phyloP scores from a whole-genome alignment of 2,888 invertebrate species.

The Crepidodera aurea region DNA sequence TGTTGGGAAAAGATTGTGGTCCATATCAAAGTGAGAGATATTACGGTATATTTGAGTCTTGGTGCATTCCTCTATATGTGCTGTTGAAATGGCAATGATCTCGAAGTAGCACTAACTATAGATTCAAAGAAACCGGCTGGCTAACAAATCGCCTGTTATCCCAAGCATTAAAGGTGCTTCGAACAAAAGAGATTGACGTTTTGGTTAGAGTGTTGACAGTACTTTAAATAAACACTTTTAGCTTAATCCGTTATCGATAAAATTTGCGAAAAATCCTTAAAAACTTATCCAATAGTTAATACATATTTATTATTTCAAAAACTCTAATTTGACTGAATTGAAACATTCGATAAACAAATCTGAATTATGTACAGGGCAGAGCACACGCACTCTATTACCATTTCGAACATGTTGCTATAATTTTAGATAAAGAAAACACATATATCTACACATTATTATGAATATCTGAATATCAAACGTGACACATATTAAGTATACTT shows the following conservation, averaged over 20 bases:
- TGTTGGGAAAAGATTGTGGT: too few relatives aligned
- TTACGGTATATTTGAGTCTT: too few relatives aligned
- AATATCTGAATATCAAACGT: constrained; percentile 19
- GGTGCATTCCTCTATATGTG: too few relatives aligned
- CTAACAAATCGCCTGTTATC: too few relatives aligned
- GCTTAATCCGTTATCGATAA: not conserved
- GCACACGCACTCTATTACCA: constrained; percentile 9
- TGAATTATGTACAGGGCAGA: constrained; percentile 27
- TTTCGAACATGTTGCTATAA: constrained; percentile 21
- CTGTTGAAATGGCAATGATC: too few relatives aligned
- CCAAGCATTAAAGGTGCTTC: too few relatives aligned
- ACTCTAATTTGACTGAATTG: constrained; percentile 1
- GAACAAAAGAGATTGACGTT: too few relatives aligned
- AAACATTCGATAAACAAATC: constrained; percentile 22
- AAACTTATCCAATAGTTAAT: constrained; percentile 8
- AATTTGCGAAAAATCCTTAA: not conserved
- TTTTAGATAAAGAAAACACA: constrained; percentile 21
- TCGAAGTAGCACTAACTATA: too few relatives aligned
- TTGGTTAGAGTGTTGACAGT: too few relatives aligned
- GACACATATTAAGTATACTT: constrained; percentile 29
- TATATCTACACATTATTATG: constrained; percentile 25
- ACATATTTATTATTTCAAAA: constrained; percentile 7
- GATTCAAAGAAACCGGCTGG: too few relatives aligned
- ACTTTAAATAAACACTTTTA: too few relatives aligned
- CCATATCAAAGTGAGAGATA: too few relatives aligned